Percentiles rank a stretch among this genome's conserved stretches.
These are phyloP conservation scores for Lates calcarifer DNA, from an alignment of 2,113 vertebrate genomes.

Conservation along the genomic window DNA sequence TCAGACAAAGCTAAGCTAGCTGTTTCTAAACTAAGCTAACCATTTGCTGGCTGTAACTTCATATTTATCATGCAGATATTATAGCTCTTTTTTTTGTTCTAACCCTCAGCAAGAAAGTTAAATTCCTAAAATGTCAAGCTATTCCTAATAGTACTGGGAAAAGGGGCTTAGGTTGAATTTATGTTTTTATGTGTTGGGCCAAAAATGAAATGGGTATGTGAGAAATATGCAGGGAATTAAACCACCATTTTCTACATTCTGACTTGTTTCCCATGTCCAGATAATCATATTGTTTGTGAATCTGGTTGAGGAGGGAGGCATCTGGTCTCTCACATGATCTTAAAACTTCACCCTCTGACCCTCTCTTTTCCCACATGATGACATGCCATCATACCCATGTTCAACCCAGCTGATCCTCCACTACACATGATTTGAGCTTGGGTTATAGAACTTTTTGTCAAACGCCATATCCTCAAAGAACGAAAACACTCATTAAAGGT, in stretches of 20 bases:
- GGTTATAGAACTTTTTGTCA: conserved; percentile 16
- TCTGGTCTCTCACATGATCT: conserved; percentile 33
- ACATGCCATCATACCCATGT: neutral
- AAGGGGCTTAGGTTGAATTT: neutral
- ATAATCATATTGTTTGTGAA: neutral
- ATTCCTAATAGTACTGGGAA: neutral
- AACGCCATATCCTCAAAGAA: conserved; percentile 17
- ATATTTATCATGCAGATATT: too few species aligned
- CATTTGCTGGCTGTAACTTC: neutral
- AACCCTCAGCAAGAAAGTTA: too few species aligned
- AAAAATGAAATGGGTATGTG: neutral
- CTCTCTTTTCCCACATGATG: conserved; percentile 26
- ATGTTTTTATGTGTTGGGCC: neutral
- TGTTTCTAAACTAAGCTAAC: neutral
- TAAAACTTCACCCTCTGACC: neutral
- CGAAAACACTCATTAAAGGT: neutral
- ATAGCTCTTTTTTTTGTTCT: neutral
- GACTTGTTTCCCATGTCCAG: neutral
- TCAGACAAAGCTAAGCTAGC: neutral
- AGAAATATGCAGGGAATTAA: neutral
- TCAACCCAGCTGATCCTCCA: conserved; percentile 23
- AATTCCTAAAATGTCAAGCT: neutral
- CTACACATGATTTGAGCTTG: conserved; percentile 17
- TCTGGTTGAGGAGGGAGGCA: neutral
- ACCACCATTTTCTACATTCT: neutral